Conservation (phyloP, 2,888 invertebrate species). For the Caenorhabditis panamensis region DNA sequence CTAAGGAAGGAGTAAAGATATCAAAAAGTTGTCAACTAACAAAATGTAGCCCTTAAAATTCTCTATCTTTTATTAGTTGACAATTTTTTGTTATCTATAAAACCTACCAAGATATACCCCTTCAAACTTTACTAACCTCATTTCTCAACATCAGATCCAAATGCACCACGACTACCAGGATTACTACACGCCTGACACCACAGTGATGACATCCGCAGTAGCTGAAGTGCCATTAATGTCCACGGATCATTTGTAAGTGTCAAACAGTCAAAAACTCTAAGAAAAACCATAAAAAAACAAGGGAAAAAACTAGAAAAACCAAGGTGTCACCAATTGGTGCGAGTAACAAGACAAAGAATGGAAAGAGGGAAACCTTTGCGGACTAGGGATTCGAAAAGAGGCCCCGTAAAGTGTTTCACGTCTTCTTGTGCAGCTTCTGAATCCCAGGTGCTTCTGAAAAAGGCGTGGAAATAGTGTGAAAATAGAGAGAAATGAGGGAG, state of each 20-base stretch:
- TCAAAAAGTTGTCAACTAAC: too few relatives aligned
- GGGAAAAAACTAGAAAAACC: not conserved
- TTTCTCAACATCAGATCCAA: slow-evolving; percentile 30
- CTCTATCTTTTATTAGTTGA: too few relatives aligned
- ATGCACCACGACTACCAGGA: slow-evolving; percentile 56
- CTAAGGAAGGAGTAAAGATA: too few relatives aligned
- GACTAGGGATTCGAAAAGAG: slow-evolving; percentile 7
- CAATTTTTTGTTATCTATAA: too few relatives aligned
- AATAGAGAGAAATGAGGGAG: slow-evolving; percentile 3
- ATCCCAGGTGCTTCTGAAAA: slow-evolving; percentile 48
- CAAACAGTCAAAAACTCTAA: not conserved
- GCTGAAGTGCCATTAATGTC: slow-evolving; percentile 4
- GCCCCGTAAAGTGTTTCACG: slow-evolving; percentile 30
- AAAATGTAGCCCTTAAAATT: too few relatives aligned
- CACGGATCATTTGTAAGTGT: slow-evolving; percentile 12
- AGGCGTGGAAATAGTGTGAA: slow-evolving; percentile 6
- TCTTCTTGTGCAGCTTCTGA: slow-evolving; percentile 34
- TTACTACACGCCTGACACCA: slow-evolving; percentile 31
- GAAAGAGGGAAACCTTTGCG: not conserved
- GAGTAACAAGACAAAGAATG: slow-evolving; percentile 2
- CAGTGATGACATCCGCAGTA: slow-evolving; percentile 23
- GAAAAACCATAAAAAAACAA: not conserved
- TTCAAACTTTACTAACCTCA: too few relatives aligned
- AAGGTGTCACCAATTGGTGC: not conserved
- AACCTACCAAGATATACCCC: too few relatives aligned